These are phyloP conservation scores for Bathynomus jamesi DNA, from an alignment of 1,140 invertebrate genomes.

Conservation along the genomic window DNA sequence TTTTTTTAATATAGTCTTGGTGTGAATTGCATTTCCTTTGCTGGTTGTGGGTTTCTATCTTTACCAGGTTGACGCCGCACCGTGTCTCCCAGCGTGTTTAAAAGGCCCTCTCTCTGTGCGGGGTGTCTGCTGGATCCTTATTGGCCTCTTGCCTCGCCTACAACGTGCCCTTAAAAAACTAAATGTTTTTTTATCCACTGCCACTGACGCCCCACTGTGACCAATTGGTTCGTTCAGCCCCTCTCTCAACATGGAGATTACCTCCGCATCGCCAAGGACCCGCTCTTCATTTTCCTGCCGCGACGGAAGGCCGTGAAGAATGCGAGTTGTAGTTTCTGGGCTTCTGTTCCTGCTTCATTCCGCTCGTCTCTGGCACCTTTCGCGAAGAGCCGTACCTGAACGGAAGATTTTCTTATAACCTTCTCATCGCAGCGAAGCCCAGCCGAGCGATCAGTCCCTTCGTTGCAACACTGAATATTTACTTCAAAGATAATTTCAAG, in stretches of 20 bases:
- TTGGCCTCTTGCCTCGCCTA: slow-evolving; percentile 22
- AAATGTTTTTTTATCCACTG: slow-evolving; percentile 75
- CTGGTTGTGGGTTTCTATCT: slow-evolving; percentile 31
- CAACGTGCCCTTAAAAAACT: slow-evolving; percentile 37
- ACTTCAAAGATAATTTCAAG: slow-evolving; percentile 63
- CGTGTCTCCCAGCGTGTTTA: too few relatives aligned
- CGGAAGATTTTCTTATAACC: slow-evolving; percentile 91
- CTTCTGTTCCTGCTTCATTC: slow-evolving; percentile 94
- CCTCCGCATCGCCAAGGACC: too few relatives aligned
- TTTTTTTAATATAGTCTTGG: background rate
- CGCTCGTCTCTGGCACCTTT: slow-evolving; percentile 86
- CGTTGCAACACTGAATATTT: slow-evolving; percentile 94
- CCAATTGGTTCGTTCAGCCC: slow-evolving; percentile 90
- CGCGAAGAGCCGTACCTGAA: slow-evolving; percentile 89
- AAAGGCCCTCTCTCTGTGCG: slow-evolving; percentile 18
- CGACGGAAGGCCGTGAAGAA: slow-evolving; percentile 88
- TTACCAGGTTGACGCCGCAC: slow-evolving; percentile 25
- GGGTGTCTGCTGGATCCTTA: slow-evolving; percentile 28
- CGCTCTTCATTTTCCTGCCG: slow-evolving; percentile 86
- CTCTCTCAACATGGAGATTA: slow-evolving; percentile 85
- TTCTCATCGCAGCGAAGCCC: slow-evolving; percentile 69
- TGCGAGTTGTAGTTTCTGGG: too few relatives aligned
- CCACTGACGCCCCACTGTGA: slow-evolving; percentile 72
- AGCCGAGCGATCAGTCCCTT: slow-evolving; percentile 94
- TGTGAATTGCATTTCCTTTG: slow-evolving; percentile 13